A percentile compares a stretch with the other conserved stretches of the same genome.
Conservation (phyloP, 30 jellyfish, hydroid and myxozoan genomes). For the Chrysaora quinquecirrha region DNA sequence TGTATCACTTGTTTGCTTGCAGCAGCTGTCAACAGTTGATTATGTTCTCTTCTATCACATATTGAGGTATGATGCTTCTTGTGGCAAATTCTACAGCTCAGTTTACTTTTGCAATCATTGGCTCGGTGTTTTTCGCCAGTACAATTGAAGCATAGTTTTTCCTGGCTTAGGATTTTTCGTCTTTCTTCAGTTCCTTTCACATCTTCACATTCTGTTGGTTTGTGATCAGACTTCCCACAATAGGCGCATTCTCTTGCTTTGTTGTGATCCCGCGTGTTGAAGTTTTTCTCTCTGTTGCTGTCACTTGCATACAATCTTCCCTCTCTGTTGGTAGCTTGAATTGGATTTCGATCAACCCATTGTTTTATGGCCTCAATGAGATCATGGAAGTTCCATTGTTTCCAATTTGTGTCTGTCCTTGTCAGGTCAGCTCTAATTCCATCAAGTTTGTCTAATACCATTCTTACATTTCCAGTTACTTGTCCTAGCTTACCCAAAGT, state of each 20-base stretch:
- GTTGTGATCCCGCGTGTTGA: constrained; percentile 17
- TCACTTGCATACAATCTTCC: constrained; percentile 9
- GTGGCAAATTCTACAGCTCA: constrained; percentile 49
- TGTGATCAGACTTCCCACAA: constrained; percentile 51
- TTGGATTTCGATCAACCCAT: constrained; percentile 65
- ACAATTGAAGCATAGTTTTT: constrained; percentile 63
- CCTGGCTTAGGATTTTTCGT: constrained; percentile 25
- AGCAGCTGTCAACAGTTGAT: constrained; percentile 34
- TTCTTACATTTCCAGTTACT: constrained; percentile 52
- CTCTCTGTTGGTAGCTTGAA: constrained; percentile 31
- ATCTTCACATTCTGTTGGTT: constrained; percentile 44
- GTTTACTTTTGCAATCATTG: constrained; percentile 50
- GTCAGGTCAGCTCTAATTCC: constrained; percentile 57
- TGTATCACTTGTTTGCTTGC: constrained; percentile 11
- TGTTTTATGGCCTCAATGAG: constrained; percentile 46
- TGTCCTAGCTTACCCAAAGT: constrained; percentile 56
- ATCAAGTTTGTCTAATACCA: constrained; percentile 61
- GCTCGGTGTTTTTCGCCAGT: constrained; percentile 69
- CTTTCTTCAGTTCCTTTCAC: constrained; percentile 41
- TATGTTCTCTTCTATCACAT: constrained; percentile 46
- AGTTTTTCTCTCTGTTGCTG: constrained; percentile 36
- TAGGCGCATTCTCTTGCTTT: constrained; percentile 37
- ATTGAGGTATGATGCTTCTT: constrained; percentile 78
- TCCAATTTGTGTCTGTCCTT: constrained; percentile 56
- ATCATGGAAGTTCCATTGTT: constrained; percentile 49